phyloP scores from a whole-genome alignment of 2,113 vertebrate species.

The Ptilorrhoa leucosticta region DNA sequence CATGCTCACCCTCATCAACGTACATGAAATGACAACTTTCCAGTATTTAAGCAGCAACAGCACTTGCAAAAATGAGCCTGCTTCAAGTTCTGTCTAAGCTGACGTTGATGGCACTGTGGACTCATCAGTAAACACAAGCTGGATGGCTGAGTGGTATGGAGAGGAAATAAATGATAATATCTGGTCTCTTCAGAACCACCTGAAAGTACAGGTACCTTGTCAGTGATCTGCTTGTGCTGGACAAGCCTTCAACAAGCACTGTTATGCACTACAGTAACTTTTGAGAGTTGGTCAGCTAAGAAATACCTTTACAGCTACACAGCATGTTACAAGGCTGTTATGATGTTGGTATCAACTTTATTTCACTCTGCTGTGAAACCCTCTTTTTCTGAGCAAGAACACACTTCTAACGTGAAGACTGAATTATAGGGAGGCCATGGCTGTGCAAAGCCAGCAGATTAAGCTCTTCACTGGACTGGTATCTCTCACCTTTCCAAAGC shows the following conservation, averaged over 20 bases:
- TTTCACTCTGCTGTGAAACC: not conserved
- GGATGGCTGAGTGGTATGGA: not conserved
- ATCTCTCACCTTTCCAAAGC: not conserved
- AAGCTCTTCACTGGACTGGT: not conserved
- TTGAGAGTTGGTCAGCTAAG: not conserved
- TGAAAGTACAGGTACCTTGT: not conserved
- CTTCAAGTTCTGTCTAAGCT: conserved; percentile 1
- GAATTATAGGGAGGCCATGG: not conserved
- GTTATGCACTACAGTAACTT: not conserved
- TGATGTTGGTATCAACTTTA: not conserved
- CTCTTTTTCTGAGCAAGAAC: not conserved
- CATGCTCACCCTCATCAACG: conserved; percentile 13
- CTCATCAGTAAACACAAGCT: not conserved
- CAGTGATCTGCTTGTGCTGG: not conserved
- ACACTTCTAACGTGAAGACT: not conserved
- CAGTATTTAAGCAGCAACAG: not conserved
- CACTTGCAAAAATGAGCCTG: conserved; percentile 11
- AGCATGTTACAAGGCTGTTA: not conserved
- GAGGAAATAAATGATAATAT: not conserved
- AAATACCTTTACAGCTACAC: not conserved
- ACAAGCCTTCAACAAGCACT: not conserved
- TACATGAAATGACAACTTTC: conserved; percentile 4
- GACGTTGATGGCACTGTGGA: fast-evolving
- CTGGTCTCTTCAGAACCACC: not conserved
- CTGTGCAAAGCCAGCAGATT: not conserved